Percentiles rank a stretch among this genome's conserved stretches.
Evolutionary conservation across 2,113 vertebrate species (phyloP).

Genomic region (Emydura subglobosa): DNA sequence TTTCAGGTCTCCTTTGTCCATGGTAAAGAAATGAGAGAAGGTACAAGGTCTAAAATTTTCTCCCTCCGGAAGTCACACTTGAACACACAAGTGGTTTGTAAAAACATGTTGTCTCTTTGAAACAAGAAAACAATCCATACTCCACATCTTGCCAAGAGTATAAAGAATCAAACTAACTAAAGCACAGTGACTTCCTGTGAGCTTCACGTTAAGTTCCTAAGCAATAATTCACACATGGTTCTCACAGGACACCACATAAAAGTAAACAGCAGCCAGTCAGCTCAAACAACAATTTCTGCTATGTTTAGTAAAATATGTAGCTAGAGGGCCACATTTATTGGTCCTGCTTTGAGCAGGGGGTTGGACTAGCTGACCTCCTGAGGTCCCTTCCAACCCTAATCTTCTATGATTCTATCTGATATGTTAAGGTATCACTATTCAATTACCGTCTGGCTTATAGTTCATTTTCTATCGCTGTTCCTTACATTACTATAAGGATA

Average conservation of each 20-base stretch:
- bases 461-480: neutral
- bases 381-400: too few relatives aligned
- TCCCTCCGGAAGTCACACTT: neutral
- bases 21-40: neutral
- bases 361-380: too few relatives aligned
- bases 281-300: neutral
- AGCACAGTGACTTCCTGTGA: neutral
- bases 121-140: neutral
- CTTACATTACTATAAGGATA: neutral
- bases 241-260: neutral
- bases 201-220: neutral
- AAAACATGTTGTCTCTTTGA: neutral
- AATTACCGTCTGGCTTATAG: neutral
- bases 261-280: neutral
- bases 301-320: neutral
- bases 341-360: too few relatives aligned
- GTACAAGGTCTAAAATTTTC: neutral
- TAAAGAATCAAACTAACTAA: neutral
- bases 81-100: neutral
- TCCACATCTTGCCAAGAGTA: neutral
- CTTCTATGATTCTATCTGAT: neutral
- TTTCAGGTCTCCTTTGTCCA: neutral
- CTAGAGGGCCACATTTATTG: neutral
- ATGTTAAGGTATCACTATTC: neutral
- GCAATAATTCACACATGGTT: neutral